Base-by-base conservation (phyloP, 2,888 invertebrate genomes). In the Pecten maximus region DNA sequence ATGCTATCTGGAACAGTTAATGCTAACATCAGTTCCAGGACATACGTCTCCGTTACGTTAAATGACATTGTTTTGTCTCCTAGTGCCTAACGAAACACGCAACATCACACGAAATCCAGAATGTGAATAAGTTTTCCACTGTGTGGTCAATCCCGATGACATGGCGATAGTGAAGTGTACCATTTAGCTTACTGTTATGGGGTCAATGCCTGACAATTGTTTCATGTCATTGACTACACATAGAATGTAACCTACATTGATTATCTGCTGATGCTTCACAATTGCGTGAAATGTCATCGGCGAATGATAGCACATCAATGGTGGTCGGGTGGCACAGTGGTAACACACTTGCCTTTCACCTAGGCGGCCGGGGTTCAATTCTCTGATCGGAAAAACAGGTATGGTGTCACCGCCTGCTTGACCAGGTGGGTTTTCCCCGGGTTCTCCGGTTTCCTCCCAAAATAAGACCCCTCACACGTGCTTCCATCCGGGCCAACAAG, bases 1-100 rank as follows among this genome's bases (percentile, higher is more conserved):
- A 74, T 74, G 74, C 12, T 28, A 74, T 74, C 74, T 28, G 10
- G 74, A 74, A 74, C 35, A 35, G 35, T n/a, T 35, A 74, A 74
- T 74, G 35, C 74, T 74, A 35, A 74, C 74, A 74, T 74, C 74
- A 35, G 35, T 74, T 74, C 74, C 74, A 74, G 74, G 74, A 74
- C 28, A 74, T 74, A 28, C 8, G 74, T 28, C 35, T 6, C 28
- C 28, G 35, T 35, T 8, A 74, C 28, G 74, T 74, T 35, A 74
- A 74, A 74, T 74, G 35, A 74, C 74, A 74, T 28, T 74, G 74
- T 74, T 74, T 74, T 74, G 74, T 74, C 8, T 74, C 74, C 35
- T 0, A 19, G 74, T 35, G 74, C 28, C 28, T 74, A 35, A 74
- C 74, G 35, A 6, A 6, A 74, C 74, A 74, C 74, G 28, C 74